Base-by-base conservation (phyloP, 2,888 invertebrate species). In the Polymixis lichenea region DNA sequence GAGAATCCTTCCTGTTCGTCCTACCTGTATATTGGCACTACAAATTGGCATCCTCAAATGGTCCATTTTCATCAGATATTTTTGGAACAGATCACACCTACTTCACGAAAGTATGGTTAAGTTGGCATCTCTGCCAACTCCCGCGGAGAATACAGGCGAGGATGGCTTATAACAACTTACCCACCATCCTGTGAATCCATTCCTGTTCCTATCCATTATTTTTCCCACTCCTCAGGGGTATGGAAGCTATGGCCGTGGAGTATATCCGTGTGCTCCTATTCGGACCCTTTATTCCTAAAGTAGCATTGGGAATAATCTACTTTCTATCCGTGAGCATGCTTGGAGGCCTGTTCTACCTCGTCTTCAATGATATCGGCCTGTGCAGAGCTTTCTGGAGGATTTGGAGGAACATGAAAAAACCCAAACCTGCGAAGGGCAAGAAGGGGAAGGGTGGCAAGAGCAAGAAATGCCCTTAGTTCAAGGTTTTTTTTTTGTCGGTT, bases 241-340 rank as follows among this genome's bases (percentile, higher is more conserved):
- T 98, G 70, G 98, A 98, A 95, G 98, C 98, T 4, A 96, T 98
- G 86, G 97, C 98, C 32, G 95, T 97, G 17, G 99, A 99, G 94
- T 99, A 99, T 90, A 92, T 98, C 8, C 97, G 98, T 55, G 98
- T 98, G 2, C 93, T 97, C 17, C 91, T 98, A 9, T 97, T 98
- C 87, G 98, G 98, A 11, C 93, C 96, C 7, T 76, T 97, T 15
- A 85, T 98, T 49, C 98, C 98, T 0, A 98, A 98, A 93, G 83
- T 98, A 32, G 97, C 98, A 0, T 95, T 98, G 85, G 95, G 92
- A 1, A 75, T 97, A 0, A 97, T 98, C 1, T 98, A 98, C 89
- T 86, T 97, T 0, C 71, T 98, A 1, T 98, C 98, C 0, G 97
- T 97, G 43, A 89, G 97, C 0, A 97, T 98, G 15, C 96, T 98